Percentiles rank a stretch among this genome's conserved stretches.
Conservation (phyloP, 2,888 invertebrate genomes). For the Trissolcus brochymenae region DNA sequence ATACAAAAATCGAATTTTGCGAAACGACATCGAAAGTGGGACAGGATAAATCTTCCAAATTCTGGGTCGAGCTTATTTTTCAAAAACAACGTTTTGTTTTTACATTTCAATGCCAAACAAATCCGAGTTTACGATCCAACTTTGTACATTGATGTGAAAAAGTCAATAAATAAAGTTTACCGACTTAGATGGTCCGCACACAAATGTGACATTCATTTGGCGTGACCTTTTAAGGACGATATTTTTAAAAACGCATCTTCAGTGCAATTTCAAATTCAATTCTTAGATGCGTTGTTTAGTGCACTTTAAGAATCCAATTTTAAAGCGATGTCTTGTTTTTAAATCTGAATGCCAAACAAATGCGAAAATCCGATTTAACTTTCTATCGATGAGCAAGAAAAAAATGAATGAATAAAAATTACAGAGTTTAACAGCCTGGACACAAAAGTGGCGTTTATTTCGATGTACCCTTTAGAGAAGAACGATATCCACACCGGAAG, state of each 20-base stretch:
- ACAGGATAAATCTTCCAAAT: slow-evolving; percentile 31
- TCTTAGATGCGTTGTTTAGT: too few relatives aligned
- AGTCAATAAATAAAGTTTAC: too few relatives aligned
- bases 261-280: too few relatives aligned
- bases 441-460: slow-evolving; percentile 60
- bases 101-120: slow-evolving; percentile 28
- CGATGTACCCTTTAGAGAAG: slow-evolving; percentile 67
- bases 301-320: not conserved
- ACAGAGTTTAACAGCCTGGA: too few relatives aligned
- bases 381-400: too few relatives aligned
- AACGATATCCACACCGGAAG: slow-evolving; percentile 75
- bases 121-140: slow-evolving; percentile 11
- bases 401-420: too few relatives aligned
- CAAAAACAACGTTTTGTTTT: slow-evolving; percentile 21
- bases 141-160: not conserved
- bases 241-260: too few relatives aligned
- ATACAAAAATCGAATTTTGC: slow-evolving; percentile 41
- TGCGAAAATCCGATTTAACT: too few relatives aligned
- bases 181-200: too few relatives aligned
- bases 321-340: not conserved
- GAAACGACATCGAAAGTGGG: slow-evolving; percentile 25
- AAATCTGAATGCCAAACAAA: too few relatives aligned
- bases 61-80: slow-evolving; percentile 21
- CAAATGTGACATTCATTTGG: too few relatives aligned
- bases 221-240: too few relatives aligned